phyloP scores from a whole-genome alignment of 2,113 vertebrate species.

The Platycercus adscitus region DNA sequence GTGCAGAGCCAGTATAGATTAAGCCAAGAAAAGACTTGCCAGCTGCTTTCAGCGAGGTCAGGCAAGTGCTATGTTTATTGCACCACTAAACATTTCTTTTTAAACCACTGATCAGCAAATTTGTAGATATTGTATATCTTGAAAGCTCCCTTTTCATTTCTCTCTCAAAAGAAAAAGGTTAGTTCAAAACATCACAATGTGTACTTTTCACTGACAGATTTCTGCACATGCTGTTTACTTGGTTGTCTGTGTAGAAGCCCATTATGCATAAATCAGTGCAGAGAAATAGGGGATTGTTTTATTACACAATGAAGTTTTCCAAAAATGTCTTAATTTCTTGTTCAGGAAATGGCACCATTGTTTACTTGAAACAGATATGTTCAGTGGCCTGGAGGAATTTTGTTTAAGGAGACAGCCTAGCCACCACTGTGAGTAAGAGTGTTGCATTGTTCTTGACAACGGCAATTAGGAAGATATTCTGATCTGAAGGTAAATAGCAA shows the following conservation, averaged over 20 bases:
- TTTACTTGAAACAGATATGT: conserved; percentile 39
- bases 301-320: background rate
- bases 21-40: background rate
- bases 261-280: background rate
- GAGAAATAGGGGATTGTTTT: conserved; percentile 7
- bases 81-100: background rate
- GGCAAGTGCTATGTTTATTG: background rate
- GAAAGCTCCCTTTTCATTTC: background rate
- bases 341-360: conserved; percentile 6
- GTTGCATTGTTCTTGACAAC: background rate
- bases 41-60: background rate
- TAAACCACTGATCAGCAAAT: background rate
- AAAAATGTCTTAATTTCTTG: conserved; percentile 6
- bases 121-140: background rate
- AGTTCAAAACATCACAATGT: background rate
- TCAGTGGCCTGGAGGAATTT: background rate
- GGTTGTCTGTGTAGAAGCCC: background rate
- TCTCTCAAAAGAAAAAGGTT: background rate
- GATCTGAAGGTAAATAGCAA: background rate
- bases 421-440: background rate
- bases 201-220: background rate
- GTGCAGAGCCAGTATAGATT: background rate
- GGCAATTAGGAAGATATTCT: background rate
- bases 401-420: background rate
- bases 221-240: background rate